These are phyloP conservation scores for Apostichopus japonicus DNA, from an alignment of 35 echinoderm and acorn worm genomes.

Conservation along the genomic window DNA sequence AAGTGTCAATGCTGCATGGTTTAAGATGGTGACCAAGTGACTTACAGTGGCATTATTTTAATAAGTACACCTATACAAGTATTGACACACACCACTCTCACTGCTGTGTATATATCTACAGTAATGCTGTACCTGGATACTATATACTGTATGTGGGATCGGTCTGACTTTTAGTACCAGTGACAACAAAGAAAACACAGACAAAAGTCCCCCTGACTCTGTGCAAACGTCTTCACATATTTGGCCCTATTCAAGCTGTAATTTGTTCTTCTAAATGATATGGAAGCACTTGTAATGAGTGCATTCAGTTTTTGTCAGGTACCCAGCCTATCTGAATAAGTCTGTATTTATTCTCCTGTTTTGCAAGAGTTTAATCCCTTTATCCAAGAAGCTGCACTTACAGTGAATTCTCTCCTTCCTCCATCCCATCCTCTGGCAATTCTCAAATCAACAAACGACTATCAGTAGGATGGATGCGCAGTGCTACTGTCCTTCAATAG, in stretches of 20 bases:
- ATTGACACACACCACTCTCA: no score
- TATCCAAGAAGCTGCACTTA: background rate
- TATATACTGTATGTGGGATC: no score
- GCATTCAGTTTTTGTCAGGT: background rate
- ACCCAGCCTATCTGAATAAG: background rate
- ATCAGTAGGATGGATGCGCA: background rate
- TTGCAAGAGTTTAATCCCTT: constrained; percentile 20
- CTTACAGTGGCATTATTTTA: no score
- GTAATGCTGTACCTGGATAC: no score
- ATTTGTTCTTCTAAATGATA: constrained; percentile 2
- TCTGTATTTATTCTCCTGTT: constrained; percentile 10
- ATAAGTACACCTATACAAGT: no score
- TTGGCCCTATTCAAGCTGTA: constrained; percentile 3
- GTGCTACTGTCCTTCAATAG: background rate
- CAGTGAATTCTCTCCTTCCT: background rate
- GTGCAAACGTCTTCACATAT: constrained; percentile 23
- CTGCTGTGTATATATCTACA: no score
- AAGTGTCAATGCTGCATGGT: no score
- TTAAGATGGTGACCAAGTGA: no score
- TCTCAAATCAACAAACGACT: background rate
- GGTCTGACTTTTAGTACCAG: no score
- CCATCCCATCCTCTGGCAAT: background rate
- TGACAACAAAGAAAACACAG: no score
- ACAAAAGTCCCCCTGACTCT: background rate
- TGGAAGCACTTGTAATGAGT: constrained; percentile 13